Conservation (phyloP, 2,797 vertebrate genomes). For the Sardinella longiceps region DNA sequence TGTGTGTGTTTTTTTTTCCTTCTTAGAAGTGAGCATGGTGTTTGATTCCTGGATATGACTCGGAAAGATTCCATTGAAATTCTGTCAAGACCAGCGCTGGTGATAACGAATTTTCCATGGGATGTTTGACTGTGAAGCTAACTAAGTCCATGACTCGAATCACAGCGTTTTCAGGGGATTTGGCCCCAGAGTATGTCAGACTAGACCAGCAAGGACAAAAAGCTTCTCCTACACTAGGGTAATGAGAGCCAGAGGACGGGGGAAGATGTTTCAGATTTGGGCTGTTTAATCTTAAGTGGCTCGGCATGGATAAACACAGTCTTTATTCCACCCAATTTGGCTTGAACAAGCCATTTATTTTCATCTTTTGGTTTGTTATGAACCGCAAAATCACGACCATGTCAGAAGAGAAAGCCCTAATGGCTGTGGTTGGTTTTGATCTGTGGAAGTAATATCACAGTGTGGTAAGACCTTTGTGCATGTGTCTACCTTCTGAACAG, state of each 20-base stretch:
- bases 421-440: slow-evolving; percentile 67
- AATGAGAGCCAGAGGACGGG: slow-evolving; percentile 68
- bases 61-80: slow-evolving; percentile 24
- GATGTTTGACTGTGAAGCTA: slow-evolving; percentile 21
- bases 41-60: slow-evolving; percentile 26
- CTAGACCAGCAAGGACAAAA: not conserved
- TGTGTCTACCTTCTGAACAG: not conserved
- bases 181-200: not conserved
- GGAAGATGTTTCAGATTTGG: slow-evolving; percentile 61
- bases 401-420: slow-evolving; percentile 56
- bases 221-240: slow-evolving; percentile 29
- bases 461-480: not conserved
- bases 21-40: not conserved
- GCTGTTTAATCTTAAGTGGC: slow-evolving; percentile 59
- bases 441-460: slow-evolving; percentile 38
- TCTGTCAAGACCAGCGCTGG: slow-evolving; percentile 13
- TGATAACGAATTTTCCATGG: slow-evolving; percentile 44
- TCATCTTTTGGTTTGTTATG: slow-evolving; percentile 58
- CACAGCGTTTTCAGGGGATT: not conserved
- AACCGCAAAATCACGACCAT: slow-evolving; percentile 63
- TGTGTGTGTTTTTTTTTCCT: not conserved
- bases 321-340: slow-evolving; percentile 66
- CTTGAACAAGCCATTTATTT: slow-evolving; percentile 65
- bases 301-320: slow-evolving; percentile 66
- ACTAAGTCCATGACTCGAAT: slow-evolving; percentile 18